Conservation (phyloP, 1,140 invertebrate genomes). For the Thaumetopoea pityocampa region DNA sequence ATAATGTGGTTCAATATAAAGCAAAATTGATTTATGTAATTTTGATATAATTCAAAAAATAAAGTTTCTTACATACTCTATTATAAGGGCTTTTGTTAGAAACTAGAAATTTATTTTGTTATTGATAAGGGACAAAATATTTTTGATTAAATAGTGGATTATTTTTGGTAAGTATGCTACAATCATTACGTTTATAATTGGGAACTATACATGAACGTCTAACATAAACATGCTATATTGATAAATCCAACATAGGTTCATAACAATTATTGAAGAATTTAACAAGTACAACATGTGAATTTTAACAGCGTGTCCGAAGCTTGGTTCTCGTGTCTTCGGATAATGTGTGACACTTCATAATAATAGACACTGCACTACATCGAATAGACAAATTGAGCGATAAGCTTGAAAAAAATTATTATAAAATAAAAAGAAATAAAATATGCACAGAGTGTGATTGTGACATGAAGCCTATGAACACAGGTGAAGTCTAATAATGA, state of each 20-base stretch:
- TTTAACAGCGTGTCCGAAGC: slow-evolving; percentile 20
- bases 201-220: slow-evolving; percentile 34
- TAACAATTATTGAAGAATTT: no score
- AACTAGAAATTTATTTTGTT: no score
- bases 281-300: neutral
- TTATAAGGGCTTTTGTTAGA: no score
- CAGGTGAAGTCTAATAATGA: slow-evolving; percentile 49
- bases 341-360: slow-evolving; percentile 19
- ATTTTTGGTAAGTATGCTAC: no score
- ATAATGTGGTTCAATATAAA: no score
- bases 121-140: no score
- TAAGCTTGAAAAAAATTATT: slow-evolving; percentile 47
- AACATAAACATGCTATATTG: slow-evolving; percentile 54
- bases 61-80: no score
- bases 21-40: no score
- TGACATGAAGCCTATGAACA: slow-evolving; percentile 47
- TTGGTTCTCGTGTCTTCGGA: slow-evolving; percentile 25
- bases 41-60: no score
- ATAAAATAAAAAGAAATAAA: slow-evolving; percentile 37
- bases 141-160: no score
- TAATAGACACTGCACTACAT: slow-evolving; percentile 50
- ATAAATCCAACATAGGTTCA: slow-evolving; percentile 28
- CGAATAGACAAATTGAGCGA: slow-evolving; percentile 45
- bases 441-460: slow-evolving; percentile 46
- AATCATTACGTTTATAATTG: slow-evolving; percentile 1